phyloP scores from a whole-genome alignment of 2,888 invertebrate genomes.

The Diaphora mendica region DNA sequence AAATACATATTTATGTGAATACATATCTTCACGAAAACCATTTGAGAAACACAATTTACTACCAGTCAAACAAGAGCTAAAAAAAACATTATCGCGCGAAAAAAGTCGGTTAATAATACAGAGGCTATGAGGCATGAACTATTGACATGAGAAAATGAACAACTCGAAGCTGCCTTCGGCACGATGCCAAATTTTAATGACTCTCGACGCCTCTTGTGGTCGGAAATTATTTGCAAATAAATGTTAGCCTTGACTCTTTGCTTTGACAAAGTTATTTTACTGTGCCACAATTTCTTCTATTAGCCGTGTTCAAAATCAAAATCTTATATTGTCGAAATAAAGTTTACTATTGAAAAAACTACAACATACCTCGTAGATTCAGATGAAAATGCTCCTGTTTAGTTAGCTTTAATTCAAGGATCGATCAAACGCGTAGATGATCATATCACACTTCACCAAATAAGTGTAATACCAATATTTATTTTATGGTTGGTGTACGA shows the following conservation, averaged over 20 bases:
- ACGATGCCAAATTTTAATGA: slow-evolving; percentile 66
- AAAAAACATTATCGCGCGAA: slow-evolving; percentile 41
- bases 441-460: background rate
- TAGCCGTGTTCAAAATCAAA: slow-evolving; percentile 26
- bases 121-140: slow-evolving; percentile 59
- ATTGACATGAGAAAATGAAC: slow-evolving; percentile 63
- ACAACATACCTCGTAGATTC: slow-evolving; percentile 8
- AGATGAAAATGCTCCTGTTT: slow-evolving; percentile 20
- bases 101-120: slow-evolving; percentile 55
- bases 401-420: slow-evolving; percentile 34
- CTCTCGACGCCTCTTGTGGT: slow-evolving; percentile 45
- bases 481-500: background rate
- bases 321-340: slow-evolving; percentile 20
- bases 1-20: background rate
- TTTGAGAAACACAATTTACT: slow-evolving; percentile 1
- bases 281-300: slow-evolving; percentile 15
- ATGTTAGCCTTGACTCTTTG: slow-evolving; percentile 53
- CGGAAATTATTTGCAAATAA: slow-evolving; percentile 62
- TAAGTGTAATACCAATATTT: background rate
- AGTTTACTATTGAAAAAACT: slow-evolving; percentile 22
- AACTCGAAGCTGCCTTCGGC: slow-evolving; percentile 53
- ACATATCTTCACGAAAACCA: background rate
- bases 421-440: slow-evolving; percentile 36
- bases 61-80: background rate
- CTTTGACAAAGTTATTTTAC: slow-evolving; percentile 43